Conservation (phyloP, 1,140 invertebrate genomes). For the Globodera ellingtonae region DNA sequence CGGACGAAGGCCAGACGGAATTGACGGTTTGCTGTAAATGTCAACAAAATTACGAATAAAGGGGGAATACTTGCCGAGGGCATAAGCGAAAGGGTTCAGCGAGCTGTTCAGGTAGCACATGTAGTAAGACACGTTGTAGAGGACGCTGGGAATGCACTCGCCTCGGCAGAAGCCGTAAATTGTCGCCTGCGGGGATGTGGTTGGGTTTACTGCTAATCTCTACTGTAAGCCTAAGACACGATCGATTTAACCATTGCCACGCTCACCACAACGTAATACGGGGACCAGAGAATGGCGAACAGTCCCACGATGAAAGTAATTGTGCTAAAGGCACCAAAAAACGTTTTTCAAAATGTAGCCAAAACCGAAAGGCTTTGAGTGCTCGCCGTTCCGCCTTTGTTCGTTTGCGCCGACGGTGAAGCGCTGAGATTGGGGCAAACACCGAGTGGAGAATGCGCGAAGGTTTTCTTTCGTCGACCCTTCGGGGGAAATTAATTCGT, state of each 20-base stretch:
- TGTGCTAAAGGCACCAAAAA: conserved; percentile 53
- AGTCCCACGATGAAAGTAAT: conserved; percentile 65
- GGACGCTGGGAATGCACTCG: conserved; percentile 59
- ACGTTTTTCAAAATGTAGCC: conserved; percentile 48
- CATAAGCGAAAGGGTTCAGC: conserved; percentile 98
- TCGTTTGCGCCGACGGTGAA: conserved; percentile 56
- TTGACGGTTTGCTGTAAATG: conserved; percentile 82
- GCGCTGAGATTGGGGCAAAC: conserved; percentile 58
- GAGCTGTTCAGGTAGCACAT: conserved; percentile 97
- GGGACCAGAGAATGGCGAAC: conserved; percentile 65
- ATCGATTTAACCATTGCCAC: neutral
- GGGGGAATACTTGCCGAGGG: conserved; percentile 69
- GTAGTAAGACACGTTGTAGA: conserved; percentile 77
- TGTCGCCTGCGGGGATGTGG: conserved; percentile 48
- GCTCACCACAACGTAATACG: conserved; percentile 63
- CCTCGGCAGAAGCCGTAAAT: conserved; percentile 64
- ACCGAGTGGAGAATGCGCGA: conserved; percentile 44
- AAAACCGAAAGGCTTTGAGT: conserved; percentile 60
- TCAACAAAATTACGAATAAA: neutral
- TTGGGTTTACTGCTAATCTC: too few relatives aligned
- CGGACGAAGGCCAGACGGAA: conserved; percentile 97
- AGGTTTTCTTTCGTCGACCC: conserved; percentile 37
- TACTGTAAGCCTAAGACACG: neutral
- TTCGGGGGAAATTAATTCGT: neutral
- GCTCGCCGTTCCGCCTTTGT: conserved; percentile 64